phyloP scores from a whole-genome alignment of 2,113 vertebrate species.

The Leuciscus idus region DNA sequence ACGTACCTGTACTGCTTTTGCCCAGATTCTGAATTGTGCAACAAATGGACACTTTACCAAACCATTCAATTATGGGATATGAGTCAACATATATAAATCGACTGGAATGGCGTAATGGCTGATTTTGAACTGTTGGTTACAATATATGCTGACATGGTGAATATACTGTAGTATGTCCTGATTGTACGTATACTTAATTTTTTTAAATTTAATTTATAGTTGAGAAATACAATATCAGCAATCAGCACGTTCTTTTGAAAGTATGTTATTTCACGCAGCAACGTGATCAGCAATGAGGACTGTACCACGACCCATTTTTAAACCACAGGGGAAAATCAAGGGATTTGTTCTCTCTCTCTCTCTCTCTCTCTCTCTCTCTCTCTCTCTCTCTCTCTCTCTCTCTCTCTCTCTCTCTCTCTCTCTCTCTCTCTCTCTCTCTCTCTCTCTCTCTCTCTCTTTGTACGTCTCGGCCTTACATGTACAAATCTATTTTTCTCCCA shows the following conservation, averaged over 20 bases:
- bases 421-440: too few relatives aligned
- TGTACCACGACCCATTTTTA: background rate
- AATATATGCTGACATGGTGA: background rate
- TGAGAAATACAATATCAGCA: background rate
- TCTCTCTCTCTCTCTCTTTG: background rate
- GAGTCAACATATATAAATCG: background rate
- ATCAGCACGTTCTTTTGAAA: background rate
- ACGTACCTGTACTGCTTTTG: background rate
- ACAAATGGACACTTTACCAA: background rate
- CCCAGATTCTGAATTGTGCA: background rate
- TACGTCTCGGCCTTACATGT: background rate
- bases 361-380: too few relatives aligned
- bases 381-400: too few relatives aligned
- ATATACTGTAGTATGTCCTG: background rate
- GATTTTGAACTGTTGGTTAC: background rate
- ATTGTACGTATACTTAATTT: background rate
- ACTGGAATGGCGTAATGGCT: background rate
- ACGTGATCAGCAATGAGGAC: background rate
- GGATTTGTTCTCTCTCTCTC: background rate
- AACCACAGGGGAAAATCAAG: constrained; percentile 1
- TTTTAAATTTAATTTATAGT: background rate
- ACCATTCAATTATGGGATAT: background rate
- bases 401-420: too few relatives aligned
- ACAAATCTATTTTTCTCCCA: background rate
- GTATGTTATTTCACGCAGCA: background rate